Conservation (phyloP, 2,888 invertebrate species). For the Nemotelus pantherinus region DNA sequence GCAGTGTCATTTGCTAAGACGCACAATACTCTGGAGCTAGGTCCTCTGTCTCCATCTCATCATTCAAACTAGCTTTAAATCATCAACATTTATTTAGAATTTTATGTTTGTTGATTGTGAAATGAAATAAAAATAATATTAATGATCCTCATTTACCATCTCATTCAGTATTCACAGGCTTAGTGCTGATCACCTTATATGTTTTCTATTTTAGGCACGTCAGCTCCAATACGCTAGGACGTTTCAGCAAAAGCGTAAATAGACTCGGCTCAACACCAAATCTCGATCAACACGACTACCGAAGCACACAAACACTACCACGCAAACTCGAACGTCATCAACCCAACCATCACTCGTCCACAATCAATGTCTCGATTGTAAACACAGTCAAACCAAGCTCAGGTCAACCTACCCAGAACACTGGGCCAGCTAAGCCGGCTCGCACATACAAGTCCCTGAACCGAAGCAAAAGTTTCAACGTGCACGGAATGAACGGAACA, state of each 20-base stretch:
- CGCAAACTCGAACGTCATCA: slow-evolving; percentile 67
- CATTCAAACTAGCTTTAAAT: too few relatives aligned
- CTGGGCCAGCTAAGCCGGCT: slow-evolving; percentile 81
- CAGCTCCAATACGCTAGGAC: slow-evolving; percentile 76
- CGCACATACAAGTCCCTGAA: slow-evolving; percentile 80
- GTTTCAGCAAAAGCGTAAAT: slow-evolving; percentile 84
- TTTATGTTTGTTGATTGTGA: too few relatives aligned
- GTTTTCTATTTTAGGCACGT: slow-evolving; percentile 52
- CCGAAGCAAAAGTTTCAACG: slow-evolving; percentile 87
- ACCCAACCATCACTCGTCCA: slow-evolving; percentile 66
- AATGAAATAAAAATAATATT: too few relatives aligned
- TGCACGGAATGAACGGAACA: slow-evolving; percentile 71
- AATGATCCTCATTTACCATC: too few relatives aligned
- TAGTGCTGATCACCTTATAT: slow-evolving; percentile 19
- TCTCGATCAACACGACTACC: slow-evolving; percentile 61
- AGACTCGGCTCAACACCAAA: slow-evolving; percentile 70
- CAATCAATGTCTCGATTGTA: slow-evolving; percentile 74
- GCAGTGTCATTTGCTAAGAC: too few relatives aligned
- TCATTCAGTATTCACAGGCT: too few relatives aligned
- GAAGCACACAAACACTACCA: slow-evolving; percentile 81
- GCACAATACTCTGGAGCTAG: too few relatives aligned
- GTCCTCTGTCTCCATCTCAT: too few relatives aligned
- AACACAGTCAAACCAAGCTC: slow-evolving; percentile 67
- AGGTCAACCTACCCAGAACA: slow-evolving; percentile 60
- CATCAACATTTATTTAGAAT: too few relatives aligned